Evolutionary conservation across 2,113 vertebrate species (phyloP).

Genomic region (Beaufortia kweichowensis): DNA sequence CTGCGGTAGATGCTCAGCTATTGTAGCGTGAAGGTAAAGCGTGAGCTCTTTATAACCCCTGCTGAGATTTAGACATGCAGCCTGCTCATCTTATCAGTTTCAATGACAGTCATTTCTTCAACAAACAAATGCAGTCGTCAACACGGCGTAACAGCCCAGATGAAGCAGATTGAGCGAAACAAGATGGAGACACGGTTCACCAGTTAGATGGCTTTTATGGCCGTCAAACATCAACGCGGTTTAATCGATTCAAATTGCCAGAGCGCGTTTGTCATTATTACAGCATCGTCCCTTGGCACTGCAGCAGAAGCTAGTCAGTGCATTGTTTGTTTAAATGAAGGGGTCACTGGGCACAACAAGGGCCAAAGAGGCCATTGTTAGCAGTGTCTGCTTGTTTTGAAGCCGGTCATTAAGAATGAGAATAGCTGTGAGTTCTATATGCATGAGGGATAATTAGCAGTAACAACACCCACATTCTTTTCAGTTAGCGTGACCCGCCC

Average conservation of each 20-base stretch:
- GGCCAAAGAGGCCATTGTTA: slow-evolving; percentile 41
- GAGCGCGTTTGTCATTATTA: slow-evolving; percentile 31
- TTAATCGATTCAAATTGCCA: slow-evolving; percentile 39
- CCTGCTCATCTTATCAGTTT: background rate
- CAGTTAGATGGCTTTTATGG: slow-evolving; percentile 34
- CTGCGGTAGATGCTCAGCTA: slow-evolving; percentile 5
- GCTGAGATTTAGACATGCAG: slow-evolving; percentile 17
- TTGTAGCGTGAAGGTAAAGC: slow-evolving; percentile 40
- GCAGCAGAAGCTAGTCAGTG: background rate
- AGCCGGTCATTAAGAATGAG: slow-evolving; percentile 37
- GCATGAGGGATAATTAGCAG: slow-evolving; percentile 32
- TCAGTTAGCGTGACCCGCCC: slow-evolving; percentile 39
- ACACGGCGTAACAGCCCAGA: background rate
- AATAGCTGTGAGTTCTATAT: slow-evolving; percentile 43
- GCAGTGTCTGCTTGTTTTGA: slow-evolving; percentile 30
- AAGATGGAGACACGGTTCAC: slow-evolving; percentile 14
- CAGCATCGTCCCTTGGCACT: slow-evolving; percentile 1
- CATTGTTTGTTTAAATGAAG: slow-evolving; percentile 23
- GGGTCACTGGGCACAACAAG: slow-evolving; percentile 27
- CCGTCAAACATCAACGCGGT: slow-evolving; percentile 16
- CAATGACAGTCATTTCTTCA: slow-evolving; percentile 19
- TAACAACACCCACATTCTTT: slow-evolving; percentile 16
- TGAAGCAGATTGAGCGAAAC: slow-evolving; percentile 26
- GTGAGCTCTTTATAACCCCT: slow-evolving; percentile 18
- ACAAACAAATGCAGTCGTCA: background rate